Evolutionary conservation across 2,888 invertebrate genomes (phyloP).

Genomic region (Periphyllus acericola): DNA sequence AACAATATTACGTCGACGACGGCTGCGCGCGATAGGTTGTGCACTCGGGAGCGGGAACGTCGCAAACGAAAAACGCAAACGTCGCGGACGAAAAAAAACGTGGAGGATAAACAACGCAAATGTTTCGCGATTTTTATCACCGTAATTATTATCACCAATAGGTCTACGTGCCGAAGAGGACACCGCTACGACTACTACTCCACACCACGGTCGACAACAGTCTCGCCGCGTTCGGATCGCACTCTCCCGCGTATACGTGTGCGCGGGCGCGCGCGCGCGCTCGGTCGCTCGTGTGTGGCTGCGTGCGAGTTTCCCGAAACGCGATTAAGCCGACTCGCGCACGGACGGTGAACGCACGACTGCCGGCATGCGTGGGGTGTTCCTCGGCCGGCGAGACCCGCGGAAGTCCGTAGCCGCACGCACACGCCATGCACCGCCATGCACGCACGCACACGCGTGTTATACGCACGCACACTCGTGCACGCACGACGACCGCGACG

Average conservation of each 20-base stretch:
- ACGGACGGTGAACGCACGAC: conserved; percentile 39
- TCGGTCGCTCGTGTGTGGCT: background rate
- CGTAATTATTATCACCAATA: background rate
- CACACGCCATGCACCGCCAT: background rate
- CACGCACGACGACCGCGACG: background rate
- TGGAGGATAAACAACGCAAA: too few species aligned
- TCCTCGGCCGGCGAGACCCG: conserved; percentile 13
- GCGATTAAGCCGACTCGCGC: conserved; percentile 52
- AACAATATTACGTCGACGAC: too few species aligned
- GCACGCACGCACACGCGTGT: background rate
- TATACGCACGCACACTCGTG: background rate
- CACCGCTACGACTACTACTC: background rate
- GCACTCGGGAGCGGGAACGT: too few species aligned
- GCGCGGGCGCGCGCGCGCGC: background rate
- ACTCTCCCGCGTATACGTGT: background rate
- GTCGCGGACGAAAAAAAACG: too few species aligned
- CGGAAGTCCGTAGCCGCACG: background rate
- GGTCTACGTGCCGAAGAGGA: background rate
- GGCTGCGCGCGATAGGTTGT: too few species aligned
- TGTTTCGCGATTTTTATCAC: too few species aligned
- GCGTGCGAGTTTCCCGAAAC: background rate
- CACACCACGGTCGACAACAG: background rate
- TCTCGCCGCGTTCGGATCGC: background rate
- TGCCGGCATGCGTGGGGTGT: conserved; percentile 51
- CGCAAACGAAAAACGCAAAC: too few species aligned